Base-by-base conservation (phyloP, 2,113 vertebrate species). In the Trochalopteron elliotii region DNA sequence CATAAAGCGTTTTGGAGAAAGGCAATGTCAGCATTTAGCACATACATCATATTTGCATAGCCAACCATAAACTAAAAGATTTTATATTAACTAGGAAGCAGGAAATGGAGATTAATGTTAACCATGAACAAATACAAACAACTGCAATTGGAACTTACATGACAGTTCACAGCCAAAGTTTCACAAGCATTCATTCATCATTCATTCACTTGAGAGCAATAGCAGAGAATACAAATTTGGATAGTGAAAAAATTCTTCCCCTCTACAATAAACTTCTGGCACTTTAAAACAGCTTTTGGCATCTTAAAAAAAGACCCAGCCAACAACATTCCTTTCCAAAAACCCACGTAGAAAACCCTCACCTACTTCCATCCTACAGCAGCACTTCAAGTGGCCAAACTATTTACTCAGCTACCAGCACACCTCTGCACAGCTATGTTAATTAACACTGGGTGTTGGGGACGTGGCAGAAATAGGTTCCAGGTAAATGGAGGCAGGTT, bases 1-100 rank as follows among this genome's bases (percentile, higher is more conserved):
- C 55, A 94, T 53, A 95, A 86, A 96, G 25, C 0, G 12, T 91
- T 83, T 97, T n/a, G 47, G 53, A 82, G 27, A 90, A 80, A 90
- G 55, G 57, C 74, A 52, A 91, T 50, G 44, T 63, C 45, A 92
- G 71, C 84, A 86, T 61, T 90, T 72, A 89, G 30, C 45, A 69
- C 15, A 31, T 24, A 30, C 47, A 67, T 50, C 39, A 14, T 83
- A 63, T 94, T 69, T 77, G 59, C 59, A 71, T 23, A 92, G 35
- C 47, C 33, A 88, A 52, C 22, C 30, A 65, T 61, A 96, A 80
- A 83, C 39, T 37, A 69, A 42, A 90, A 52, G 59, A 65, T 40
- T 61, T 89, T 49, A 33, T 45, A 72, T 57, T 89, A 92, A 70
- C 44, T 76, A 67, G 45, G 35, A 47, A 89, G 23, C 10, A 87